Conservation (phyloP, 1,140 invertebrate species). For the Cylas formicarius region DNA sequence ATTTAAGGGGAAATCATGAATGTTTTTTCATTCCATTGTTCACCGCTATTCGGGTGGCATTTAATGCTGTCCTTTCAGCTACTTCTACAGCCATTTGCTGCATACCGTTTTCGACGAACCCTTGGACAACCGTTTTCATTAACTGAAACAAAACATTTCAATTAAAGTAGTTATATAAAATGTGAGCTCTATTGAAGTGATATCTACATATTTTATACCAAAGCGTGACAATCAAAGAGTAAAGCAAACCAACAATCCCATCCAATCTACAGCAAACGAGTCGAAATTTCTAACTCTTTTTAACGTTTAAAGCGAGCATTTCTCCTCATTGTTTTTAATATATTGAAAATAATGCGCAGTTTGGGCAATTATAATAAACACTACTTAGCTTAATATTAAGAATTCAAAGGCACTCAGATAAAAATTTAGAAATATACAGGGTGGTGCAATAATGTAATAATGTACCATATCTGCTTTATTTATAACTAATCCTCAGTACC, state of each 20-base stretch:
- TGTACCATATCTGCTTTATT: too few relatives aligned
- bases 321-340: too few relatives aligned
- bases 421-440: too few relatives aligned
- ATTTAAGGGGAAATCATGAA: constrained; percentile 28
- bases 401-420: too few relatives aligned
- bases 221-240: background rate
- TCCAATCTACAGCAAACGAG: too few relatives aligned
- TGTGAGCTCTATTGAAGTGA: background rate
- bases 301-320: too few relatives aligned
- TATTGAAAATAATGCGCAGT: too few relatives aligned
- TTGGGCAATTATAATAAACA: too few relatives aligned
- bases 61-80: constrained; percentile 55
- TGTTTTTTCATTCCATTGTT: constrained; percentile 31
- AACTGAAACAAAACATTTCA: constrained; percentile 47
- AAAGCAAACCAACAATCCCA: constrained; percentile 8
- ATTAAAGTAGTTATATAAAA: background rate
- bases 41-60: constrained; percentile 38
- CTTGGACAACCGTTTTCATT: constrained; percentile 72
- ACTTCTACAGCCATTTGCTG: constrained; percentile 67
- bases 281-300: too few relatives aligned
- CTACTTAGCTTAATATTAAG: too few relatives aligned
- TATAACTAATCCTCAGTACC: too few relatives aligned
- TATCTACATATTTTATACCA: background rate
- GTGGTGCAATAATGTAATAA: too few relatives aligned
- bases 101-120: constrained; percentile 68